Base-by-base conservation (phyloP, 2,113 vertebrate genomes). In the Podilymbus podiceps region DNA sequence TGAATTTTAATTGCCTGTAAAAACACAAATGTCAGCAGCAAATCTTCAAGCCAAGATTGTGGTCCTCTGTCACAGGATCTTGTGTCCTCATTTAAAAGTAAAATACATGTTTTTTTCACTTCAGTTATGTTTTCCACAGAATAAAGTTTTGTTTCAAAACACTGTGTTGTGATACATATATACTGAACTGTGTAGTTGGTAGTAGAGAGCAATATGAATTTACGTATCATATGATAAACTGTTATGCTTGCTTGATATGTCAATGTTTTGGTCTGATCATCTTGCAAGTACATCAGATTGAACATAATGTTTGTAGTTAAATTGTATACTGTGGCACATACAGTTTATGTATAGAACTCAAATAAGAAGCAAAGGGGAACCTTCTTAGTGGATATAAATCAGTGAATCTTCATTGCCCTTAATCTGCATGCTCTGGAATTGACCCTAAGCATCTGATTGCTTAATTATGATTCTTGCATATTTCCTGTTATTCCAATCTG, bases 21-120 rank as follows among this genome's bases (percentile, higher is more conserved):
- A 98, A 98, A 98, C 82, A 98, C 87, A 98, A 98, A 98, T 98
- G 97, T 98, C 97, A 98, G 96, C 98, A 97, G 96, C 90, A 98
- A 96, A 95, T 97, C 94, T 95, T 98, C 90, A 89, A 98, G 93
- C 62, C 64, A 72, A 86, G 79, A 90, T 95, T 95, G 76, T 89
- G 90, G 94, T 97, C 84, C 56, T 94, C 53, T 92, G 77, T 91
- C 93, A 93, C 49, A 95, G 84, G 80, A 92, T 90, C 33, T 84
- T 91, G 96, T 90, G 59, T 84, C 47, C 64, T 68, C 24, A 89
- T 97, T 95, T 97, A 85, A 93, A 98, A 97, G 86, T 83, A 97
- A 95, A 97, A 96, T 95, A 93, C 96, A 92, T 93, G 10, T 96
- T 97, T 96, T 95, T 62, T 96, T 94, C 42, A 85, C 58, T 95